phyloP scores from a whole-genome alignment of 2,113 vertebrate species.

The Atractosteus spatula region DNA sequence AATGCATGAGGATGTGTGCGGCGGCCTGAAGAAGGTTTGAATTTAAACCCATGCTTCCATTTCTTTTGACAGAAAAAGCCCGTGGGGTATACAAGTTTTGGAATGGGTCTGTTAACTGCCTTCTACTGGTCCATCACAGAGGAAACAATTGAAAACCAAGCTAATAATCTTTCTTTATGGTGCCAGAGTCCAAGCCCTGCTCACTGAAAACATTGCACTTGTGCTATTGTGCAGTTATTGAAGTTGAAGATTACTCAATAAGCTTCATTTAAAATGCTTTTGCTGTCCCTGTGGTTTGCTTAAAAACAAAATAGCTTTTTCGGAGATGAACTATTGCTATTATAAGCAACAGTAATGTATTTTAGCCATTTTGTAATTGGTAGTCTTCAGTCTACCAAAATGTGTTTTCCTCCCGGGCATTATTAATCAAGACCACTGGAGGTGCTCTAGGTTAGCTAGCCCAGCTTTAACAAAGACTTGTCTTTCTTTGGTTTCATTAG shows the following conservation, averaged over 20 bases:
- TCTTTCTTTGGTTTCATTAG: background rate
- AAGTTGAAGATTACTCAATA: background rate
- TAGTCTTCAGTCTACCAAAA: too few relatives aligned
- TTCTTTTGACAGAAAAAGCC: background rate
- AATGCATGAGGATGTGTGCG: background rate
- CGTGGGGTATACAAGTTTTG: background rate
- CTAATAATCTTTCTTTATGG: background rate
- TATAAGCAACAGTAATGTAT: too few relatives aligned
- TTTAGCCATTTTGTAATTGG: too few relatives aligned
- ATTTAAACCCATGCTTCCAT: background rate
- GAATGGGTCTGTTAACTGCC: background rate
- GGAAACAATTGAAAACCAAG: background rate
- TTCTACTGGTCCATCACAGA: background rate
- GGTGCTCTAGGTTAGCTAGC: slow-evolving; percentile 7
- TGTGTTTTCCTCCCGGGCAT: too few relatives aligned
- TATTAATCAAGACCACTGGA: too few relatives aligned
- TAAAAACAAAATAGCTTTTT: too few relatives aligned
- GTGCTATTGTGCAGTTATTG: background rate
- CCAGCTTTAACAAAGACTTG: background rate
- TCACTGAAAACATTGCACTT: background rate
- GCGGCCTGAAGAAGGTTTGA: background rate
- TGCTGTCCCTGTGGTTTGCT: too few relatives aligned
- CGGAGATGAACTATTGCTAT: too few relatives aligned
- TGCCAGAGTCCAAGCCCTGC: background rate
- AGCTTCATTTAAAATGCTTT: background rate